phyloP scores from a whole-genome alignment of 2,888 invertebrate species.

The Tryphoninae sp. region DNA sequence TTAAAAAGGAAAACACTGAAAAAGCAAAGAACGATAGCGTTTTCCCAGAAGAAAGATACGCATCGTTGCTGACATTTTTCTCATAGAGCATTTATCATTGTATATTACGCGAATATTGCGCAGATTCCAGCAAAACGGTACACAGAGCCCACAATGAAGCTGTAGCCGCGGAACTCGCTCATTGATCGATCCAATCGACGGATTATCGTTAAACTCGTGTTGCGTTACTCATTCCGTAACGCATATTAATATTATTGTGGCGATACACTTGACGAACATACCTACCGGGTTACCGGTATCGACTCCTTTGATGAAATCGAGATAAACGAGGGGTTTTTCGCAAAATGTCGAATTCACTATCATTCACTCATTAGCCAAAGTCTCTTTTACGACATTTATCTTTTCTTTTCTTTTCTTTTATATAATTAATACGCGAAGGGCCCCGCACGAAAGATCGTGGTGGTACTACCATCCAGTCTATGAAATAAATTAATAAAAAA shows the following conservation, averaged over 20 bases:
- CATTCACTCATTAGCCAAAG: no score
- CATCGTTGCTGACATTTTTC: constrained; percentile 24
- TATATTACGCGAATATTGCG: constrained; percentile 14
- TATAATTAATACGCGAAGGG: background rate
- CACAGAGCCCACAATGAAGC: constrained; percentile 2
- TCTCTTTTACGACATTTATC: no score
- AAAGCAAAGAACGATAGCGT: constrained; percentile 16
- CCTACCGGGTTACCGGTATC: no score
- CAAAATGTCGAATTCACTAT: no score
- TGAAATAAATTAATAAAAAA: background rate
- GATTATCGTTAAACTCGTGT: background rate
- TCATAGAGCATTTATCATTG: constrained; percentile 27
- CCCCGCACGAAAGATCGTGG: constrained; percentile 1
- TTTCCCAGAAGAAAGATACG: constrained; percentile 22
- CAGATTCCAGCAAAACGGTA: constrained; percentile 3
- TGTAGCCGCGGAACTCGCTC: background rate
- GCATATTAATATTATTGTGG: no score
- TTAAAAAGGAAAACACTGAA: constrained; percentile 8
- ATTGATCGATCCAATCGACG: background rate
- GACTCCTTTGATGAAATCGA: no score
- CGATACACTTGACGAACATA: no score
- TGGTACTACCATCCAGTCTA: background rate
- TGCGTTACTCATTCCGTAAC: no score
- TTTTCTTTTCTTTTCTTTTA: background rate
- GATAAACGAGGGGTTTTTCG: no score